Percentiles rank a stretch among this genome's conserved stretches.
These are phyloP conservation scores for Tapera naevia DNA, from an alignment of 2,797 vertebrate genomes.

Conservation along the genomic window DNA sequence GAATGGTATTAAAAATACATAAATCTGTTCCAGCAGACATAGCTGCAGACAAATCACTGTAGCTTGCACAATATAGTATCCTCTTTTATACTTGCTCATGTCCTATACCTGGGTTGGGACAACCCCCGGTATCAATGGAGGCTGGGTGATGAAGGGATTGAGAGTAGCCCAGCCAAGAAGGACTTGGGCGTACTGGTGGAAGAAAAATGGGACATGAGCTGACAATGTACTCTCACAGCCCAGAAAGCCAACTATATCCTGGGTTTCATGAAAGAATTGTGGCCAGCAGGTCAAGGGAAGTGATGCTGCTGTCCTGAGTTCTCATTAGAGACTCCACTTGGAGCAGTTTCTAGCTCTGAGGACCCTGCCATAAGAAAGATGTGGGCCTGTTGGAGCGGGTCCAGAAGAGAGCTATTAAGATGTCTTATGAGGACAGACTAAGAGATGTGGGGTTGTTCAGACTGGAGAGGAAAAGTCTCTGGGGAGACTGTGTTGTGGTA, in stretches of 20 bases:
- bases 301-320: background rate
- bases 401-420: too few species aligned
- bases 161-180: background rate
- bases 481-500: too few species aligned
- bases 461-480: background rate
- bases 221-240: too few species aligned
- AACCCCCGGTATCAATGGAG: background rate
- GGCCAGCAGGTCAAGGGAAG: background rate
- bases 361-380: background rate
- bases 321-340: background rate
- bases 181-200: too few species aligned
- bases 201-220: too few species aligned
- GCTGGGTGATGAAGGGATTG: background rate
- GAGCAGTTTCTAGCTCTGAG: background rate
- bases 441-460: background rate
- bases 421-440: too few species aligned
- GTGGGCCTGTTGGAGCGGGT: too few species aligned
- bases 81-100: background rate
- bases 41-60: background rate
- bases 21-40: background rate
- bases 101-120: background rate
- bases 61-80: background rate
- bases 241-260: too few species aligned
- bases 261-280: background rate
- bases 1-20: background rate